These are phyloP conservation scores for Micrasema minimum DNA, from an alignment of 1,140 invertebrate species.

Conservation along the genomic window DNA sequence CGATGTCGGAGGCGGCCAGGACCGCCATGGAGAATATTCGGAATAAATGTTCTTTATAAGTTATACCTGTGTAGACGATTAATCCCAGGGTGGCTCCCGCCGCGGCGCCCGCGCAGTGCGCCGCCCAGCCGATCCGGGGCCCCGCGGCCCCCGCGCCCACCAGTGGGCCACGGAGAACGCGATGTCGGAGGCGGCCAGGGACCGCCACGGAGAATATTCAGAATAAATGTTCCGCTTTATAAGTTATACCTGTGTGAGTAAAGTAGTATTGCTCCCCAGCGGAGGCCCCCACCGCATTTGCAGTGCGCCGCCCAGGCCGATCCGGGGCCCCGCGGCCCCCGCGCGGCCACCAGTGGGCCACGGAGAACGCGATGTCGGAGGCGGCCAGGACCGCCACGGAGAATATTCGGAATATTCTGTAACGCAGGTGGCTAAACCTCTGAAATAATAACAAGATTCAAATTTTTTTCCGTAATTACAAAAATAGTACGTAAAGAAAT, in stretches of 20 bases:
- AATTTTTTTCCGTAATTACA: too few species aligned
- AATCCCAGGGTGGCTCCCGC: conserved; percentile 84
- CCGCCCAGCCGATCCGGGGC: conserved; percentile 78
- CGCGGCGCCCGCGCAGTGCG: conserved; percentile 82
- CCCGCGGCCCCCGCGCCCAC: conserved; percentile 60
- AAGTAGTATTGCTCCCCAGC: conserved; percentile 94
- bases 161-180: conserved; percentile 64
- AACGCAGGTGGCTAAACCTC: conserved; percentile 71
- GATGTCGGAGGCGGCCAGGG: conserved; percentile 67
- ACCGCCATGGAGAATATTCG: conserved; percentile 70
- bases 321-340: conserved; percentile 64
- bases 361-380: conserved; percentile 67
- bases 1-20: conserved; percentile 67
- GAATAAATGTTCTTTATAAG: too few species aligned
- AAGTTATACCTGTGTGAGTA: conserved; percentile 91
- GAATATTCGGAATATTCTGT: conserved; percentile 68
- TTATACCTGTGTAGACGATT: conserved; percentile 73
- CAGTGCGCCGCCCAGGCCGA: conserved; percentile 75
- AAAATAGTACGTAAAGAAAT: too few species aligned
- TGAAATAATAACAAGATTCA: conserved; percentile 57
- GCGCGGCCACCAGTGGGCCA: conserved; percentile 60
- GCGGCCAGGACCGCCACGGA: conserved; percentile 68
- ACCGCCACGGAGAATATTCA: conserved; percentile 70
- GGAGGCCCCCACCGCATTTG: conserved; percentile 87
- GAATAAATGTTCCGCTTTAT: too few species aligned